These are phyloP conservation scores for Acrocephalus kingi DNA, from an alignment of 2,113 vertebrate species.

Conservation along the genomic window DNA sequence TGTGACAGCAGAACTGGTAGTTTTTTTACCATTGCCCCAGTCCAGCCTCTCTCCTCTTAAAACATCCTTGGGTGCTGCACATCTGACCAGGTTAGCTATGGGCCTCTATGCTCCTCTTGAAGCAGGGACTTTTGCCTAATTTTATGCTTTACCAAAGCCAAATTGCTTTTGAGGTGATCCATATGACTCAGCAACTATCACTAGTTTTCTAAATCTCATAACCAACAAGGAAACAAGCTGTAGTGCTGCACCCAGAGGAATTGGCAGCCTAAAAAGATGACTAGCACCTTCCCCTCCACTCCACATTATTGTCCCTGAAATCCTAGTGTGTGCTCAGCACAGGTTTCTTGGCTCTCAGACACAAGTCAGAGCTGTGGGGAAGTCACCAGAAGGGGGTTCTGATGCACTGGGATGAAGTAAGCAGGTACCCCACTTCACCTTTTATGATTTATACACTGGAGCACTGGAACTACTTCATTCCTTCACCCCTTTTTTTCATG, in stretches of 20 bases:
- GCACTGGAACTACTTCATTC: background rate
- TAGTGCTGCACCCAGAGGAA: background rate
- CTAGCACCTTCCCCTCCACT: background rate
- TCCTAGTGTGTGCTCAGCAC: fast-evolving
- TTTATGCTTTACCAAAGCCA: background rate
- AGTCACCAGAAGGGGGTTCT: background rate
- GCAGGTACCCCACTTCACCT: background rate
- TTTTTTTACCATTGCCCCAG: background rate
- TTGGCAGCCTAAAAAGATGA: background rate
- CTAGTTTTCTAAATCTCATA: background rate
- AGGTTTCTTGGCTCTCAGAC: fast-evolving
- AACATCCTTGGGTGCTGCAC: background rate
- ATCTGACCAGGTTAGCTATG: background rate
- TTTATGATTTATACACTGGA: background rate
- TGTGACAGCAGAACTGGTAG: background rate
- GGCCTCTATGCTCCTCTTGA: background rate
- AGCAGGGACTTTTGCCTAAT: background rate
- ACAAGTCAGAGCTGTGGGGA: background rate
- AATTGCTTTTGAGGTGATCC: background rate
- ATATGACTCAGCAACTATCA: fast-evolving
- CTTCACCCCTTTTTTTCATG: background rate
- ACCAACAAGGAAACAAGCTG: background rate
- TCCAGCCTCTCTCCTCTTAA: background rate
- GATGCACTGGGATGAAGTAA: background rate
- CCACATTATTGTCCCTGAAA: background rate